Evolutionary conservation across 2,888 invertebrate genomes (phyloP), one percentile per base, ranked within the genome.

Genomic region (Archaeoteleia sp.): DNA sequence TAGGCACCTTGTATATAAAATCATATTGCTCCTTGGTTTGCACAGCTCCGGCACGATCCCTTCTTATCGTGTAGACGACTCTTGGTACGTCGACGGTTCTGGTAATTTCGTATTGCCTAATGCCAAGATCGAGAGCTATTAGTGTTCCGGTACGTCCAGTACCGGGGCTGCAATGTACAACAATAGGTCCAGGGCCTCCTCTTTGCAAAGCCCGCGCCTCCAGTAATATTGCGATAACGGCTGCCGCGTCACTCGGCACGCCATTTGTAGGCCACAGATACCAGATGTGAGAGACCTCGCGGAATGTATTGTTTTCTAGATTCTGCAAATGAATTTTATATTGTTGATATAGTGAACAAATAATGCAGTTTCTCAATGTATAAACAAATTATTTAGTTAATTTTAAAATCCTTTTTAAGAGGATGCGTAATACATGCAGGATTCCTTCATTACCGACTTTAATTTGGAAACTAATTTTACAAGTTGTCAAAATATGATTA

Each of bases 221-320:
- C 10, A 94, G 90, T 32, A 97, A 87, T 86, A 96, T 95, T 48
- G 95, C 94, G 40, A 96, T 93, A 39, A 97, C 88, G 0, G 94
- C 93, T 46, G 93, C 91, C 46, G 92, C 92, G 78, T 96, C 95
- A 4, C 90, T 89, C 1, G 96, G 96, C 0, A 94, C 92, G 0
- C 95, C 95, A 68, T 92, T 91, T n/a, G 91, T 89, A 0, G 97
- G 96, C 97, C 97, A 97, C 79, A 95, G 91, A 87, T 95, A 96
- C 96, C 97, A 97, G 78, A 96, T 91, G 80, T 97, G 97, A 0
- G 92, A 94, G 51, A 97, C 89, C 84, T 97, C 96, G 34, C 96
- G 87, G 89, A 93, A 93, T 66, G 93, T 91, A 83, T 94, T 93
- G 37, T 92, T 93, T 71, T 91, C 89, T 85, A 93, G 87, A 84